These are phyloP conservation scores for Neomorphus geoffroyi DNA, from an alignment of 2,797 vertebrate genomes.

Conservation along the genomic window DNA sequence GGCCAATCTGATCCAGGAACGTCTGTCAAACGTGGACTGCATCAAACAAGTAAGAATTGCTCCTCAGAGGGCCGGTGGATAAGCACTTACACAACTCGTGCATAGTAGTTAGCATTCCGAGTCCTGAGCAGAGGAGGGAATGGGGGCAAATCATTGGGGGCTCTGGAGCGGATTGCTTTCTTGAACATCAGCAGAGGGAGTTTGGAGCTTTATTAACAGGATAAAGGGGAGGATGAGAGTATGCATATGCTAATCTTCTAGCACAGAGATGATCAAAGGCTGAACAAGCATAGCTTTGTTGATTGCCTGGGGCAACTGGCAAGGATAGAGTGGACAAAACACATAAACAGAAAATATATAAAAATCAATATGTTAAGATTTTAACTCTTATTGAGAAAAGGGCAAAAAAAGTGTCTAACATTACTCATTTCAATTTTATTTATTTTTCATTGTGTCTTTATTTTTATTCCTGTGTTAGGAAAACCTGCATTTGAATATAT, in stretches of 20 bases:
- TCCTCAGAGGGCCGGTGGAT: slow-evolving; percentile 43
- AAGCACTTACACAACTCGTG: slow-evolving; percentile 67
- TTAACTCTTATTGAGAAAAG: not conserved
- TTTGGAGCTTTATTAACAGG: slow-evolving; percentile 81
- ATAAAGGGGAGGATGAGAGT: slow-evolving; percentile 80
- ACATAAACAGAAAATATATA: slow-evolving; percentile 25
- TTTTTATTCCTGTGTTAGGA: not conserved
- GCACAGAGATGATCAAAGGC: slow-evolving; percentile 87
- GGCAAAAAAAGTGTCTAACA: not conserved
- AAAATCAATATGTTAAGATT: not conserved
- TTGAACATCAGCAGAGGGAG: slow-evolving; percentile 69
- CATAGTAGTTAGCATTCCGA: slow-evolving; percentile 56
- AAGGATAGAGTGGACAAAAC: slow-evolving; percentile 44
- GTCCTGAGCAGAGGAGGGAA: slow-evolving; percentile 55
- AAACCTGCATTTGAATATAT: not conserved
- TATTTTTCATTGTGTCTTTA: not conserved
- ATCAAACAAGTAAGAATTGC: slow-evolving; percentile 77
- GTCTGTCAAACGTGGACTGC: slow-evolving; percentile 81
- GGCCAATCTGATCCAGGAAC: slow-evolving; percentile 76
- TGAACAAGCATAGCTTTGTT: slow-evolving; percentile 85
- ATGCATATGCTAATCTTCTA: slow-evolving; percentile 84
- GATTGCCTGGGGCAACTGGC: slow-evolving; percentile 86
- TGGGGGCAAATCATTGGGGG: slow-evolving; percentile 49
- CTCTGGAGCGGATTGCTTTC: slow-evolving; percentile 56
- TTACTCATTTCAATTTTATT: not conserved